These are phyloP conservation scores for Apocheima hispidaria DNA, from an alignment of 2,888 invertebrate genomes.

Conservation along the genomic window DNA sequence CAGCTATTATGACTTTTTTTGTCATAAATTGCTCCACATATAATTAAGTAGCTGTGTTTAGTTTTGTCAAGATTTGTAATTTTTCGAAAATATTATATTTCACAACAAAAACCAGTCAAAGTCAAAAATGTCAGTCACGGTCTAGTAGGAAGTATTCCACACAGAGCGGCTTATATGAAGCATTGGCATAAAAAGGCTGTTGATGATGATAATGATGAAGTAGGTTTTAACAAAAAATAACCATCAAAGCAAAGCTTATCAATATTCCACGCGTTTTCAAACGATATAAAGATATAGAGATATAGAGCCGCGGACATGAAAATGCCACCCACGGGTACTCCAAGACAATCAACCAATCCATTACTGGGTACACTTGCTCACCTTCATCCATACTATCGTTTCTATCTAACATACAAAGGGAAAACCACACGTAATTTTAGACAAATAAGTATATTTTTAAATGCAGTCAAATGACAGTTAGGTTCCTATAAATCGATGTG, in stretches of 20 bases:
- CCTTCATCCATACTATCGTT: slow-evolving; percentile 45
- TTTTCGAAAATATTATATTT: no score
- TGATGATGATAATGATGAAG: not conserved
- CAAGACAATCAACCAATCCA: slow-evolving; percentile 74
- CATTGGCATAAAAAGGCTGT: not conserved
- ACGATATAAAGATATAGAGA: slow-evolving; percentile 66
- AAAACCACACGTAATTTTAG: slow-evolving; percentile 6
- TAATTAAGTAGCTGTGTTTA: no score
- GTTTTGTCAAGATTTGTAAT: no score
- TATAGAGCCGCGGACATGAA: slow-evolving; percentile 68
- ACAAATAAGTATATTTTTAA: slow-evolving; percentile 24
- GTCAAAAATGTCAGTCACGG: no score
- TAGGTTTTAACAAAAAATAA: not conserved
- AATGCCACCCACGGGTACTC: slow-evolving; percentile 72
- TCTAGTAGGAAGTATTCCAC: no score
- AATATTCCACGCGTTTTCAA: slow-evolving; percentile 63
- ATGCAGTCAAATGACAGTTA: slow-evolving; percentile 23
- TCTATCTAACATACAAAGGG: slow-evolving; percentile 2
- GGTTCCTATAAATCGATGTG: slow-evolving; percentile 9
- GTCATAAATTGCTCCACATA: no score
- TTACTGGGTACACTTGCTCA: slow-evolving; percentile 64
- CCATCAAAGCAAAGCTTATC: slow-evolving; percentile 49
- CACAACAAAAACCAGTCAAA: no score
- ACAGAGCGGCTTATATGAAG: no score
- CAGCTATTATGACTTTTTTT: no score